Percentiles rank a stretch among this genome's conserved stretches.
phyloP scores from a whole-genome alignment of 2,888 invertebrate genomes.

The Amitus sp. region DNA sequence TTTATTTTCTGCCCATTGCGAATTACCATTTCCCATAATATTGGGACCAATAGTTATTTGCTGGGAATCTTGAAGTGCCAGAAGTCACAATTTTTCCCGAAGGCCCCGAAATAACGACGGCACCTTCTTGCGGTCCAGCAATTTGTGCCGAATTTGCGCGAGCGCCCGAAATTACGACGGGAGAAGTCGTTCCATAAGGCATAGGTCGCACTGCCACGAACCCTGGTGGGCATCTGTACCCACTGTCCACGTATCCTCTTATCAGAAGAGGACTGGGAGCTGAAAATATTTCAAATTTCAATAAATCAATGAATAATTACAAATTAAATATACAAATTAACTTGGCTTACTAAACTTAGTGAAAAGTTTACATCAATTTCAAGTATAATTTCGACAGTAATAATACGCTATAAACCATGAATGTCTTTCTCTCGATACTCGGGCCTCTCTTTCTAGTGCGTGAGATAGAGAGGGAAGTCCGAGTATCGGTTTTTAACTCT shows the following conservation, averaged over 20 bases:
- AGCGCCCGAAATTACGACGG: conserved; percentile 39
- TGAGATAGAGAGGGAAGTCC: too few species aligned
- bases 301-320: too few species aligned
- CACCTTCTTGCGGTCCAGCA: conserved; percentile 37
- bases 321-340: not conserved
- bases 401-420: too few species aligned
- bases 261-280: conserved; percentile 41
- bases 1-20: too few species aligned
- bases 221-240: conserved; percentile 31
- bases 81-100: conserved; percentile 43
- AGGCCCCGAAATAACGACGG: conserved; percentile 43
- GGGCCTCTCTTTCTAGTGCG: too few species aligned
- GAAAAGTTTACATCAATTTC: too few species aligned
- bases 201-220: conserved; percentile 29
- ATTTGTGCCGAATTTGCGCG: conserved; percentile 37
- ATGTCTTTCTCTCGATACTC: too few species aligned
- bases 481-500: too few species aligned
- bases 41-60: conserved; percentile 38
- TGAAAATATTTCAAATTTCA: too few species aligned
- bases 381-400: too few species aligned
- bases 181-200: conserved; percentile 13
- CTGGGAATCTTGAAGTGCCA: conserved; percentile 30
- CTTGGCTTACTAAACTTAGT: too few species aligned
- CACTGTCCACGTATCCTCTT: conserved; percentile 24
- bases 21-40: conserved; percentile 20